These are phyloP conservation scores for Micoletzkya japonica DNA, from an alignment of 2,888 invertebrate genomes.

Conservation along the genomic window DNA sequence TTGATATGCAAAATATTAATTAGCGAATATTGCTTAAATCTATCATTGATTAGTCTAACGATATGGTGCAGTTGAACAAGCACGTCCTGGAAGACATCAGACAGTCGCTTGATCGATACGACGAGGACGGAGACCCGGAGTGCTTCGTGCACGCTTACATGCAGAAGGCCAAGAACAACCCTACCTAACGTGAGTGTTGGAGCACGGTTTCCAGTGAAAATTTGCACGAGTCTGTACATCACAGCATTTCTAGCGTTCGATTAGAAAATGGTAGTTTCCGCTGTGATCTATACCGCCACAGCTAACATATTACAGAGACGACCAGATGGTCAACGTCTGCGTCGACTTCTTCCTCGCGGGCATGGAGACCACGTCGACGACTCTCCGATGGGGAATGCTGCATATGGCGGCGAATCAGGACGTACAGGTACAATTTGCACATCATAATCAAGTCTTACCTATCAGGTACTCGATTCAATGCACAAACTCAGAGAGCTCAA, in stretches of 20 bases:
- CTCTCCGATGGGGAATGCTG: conserved; percentile 13
- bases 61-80: neutral
- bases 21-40: too few species aligned
- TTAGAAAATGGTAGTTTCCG: too few species aligned
- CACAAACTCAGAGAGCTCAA: too few species aligned
- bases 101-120: conserved; percentile 29
- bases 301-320: neutral
- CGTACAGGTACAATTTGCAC: neutral
- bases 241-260: too few species aligned
- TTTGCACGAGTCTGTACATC: too few species aligned
- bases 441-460: neutral
- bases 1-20: too few species aligned
- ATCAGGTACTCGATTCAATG: too few species aligned
- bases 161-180: conserved; percentile 8
- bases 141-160: conserved; percentile 9
- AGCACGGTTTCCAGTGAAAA: too few species aligned
- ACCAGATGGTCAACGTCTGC: neutral
- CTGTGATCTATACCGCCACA: too few species aligned
- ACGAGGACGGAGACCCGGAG: conserved; percentile 19
- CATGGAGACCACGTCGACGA: conserved; percentile 5
- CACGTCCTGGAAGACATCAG: conserved; percentile 27
- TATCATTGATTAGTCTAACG: neutral
- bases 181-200: neutral
- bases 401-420: neutral
- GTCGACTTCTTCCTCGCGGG: conserved; percentile 6